Conservation (phyloP, 2,888 invertebrate genomes). For the Agrenia bidenticulata region DNA sequence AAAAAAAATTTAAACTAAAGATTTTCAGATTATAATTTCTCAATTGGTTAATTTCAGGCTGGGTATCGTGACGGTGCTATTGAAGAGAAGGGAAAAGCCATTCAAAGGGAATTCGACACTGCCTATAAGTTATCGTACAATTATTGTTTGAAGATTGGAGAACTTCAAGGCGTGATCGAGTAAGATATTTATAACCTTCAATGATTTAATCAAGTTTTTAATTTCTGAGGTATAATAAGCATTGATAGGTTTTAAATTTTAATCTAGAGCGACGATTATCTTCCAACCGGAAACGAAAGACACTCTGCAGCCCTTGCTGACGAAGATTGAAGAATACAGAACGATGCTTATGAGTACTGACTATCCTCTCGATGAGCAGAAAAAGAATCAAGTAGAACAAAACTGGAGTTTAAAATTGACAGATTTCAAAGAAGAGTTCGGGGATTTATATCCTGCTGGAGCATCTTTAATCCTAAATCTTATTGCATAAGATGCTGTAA, state of each 20-base stretch:
- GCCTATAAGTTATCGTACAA: conserved; percentile 31
- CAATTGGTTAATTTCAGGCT: conserved; percentile 22
- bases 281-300: not conserved
- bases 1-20: too few relatives aligned
- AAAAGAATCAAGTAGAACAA: not conserved
- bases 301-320: not conserved
- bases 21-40: too few relatives aligned
- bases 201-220: not conserved
- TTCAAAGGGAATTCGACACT: conserved; percentile 31
- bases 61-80: conserved; percentile 41
- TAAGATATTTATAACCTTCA: conserved; percentile 6
- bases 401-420: not conserved
- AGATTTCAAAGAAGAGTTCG: too few relatives aligned
- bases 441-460: too few relatives aligned
- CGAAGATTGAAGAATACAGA: not conserved
- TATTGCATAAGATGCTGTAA: too few relatives aligned
- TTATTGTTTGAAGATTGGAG: conserved; percentile 37
- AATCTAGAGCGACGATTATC: not conserved
- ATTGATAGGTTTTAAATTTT: not conserved
- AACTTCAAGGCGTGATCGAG: conserved; percentile 42
- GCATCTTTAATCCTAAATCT: too few relatives aligned
- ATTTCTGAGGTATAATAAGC: not conserved
- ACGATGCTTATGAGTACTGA: not conserved
- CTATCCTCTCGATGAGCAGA: not conserved
- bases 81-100: conserved; percentile 34